A percentile compares a stretch with the other conserved stretches of the same genome.
These are phyloP conservation scores for Malacoctenus gilli DNA, from an alignment of 2,797 vertebrate genomes.

Conservation along the genomic window DNA sequence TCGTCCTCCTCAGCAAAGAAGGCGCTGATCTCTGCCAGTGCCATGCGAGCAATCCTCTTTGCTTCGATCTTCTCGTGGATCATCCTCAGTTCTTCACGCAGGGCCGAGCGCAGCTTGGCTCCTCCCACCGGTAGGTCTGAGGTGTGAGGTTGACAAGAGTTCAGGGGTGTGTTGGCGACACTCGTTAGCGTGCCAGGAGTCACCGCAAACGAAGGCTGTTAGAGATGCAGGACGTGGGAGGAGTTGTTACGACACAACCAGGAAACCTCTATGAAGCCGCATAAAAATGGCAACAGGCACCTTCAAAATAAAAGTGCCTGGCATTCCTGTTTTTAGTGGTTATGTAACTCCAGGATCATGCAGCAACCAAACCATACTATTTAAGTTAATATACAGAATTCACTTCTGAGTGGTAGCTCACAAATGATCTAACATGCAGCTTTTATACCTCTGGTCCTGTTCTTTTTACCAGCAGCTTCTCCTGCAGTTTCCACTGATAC, in stretches of 20 bases:
- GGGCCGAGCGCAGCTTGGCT: constrained; percentile 80
- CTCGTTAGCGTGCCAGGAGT: too few relatives aligned
- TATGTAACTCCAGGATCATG: too few relatives aligned
- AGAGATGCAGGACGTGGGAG: too few relatives aligned
- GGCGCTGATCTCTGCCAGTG: constrained; percentile 75
- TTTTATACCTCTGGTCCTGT: constrained; percentile 54
- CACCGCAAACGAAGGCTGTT: neutral
- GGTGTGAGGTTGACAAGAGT: constrained; percentile 20
- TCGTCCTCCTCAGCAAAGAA: constrained; percentile 80
- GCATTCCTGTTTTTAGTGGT: too few relatives aligned
- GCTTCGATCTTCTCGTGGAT: constrained; percentile 85
- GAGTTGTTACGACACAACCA: too few relatives aligned
- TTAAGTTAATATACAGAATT: too few relatives aligned
- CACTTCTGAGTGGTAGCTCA: too few relatives aligned
- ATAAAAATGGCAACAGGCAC: too few relatives aligned
- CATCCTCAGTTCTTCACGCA: constrained; percentile 86
- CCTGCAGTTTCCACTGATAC: constrained; percentile 37
- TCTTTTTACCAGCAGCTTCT: constrained; percentile 31
- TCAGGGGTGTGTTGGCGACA: neutral
- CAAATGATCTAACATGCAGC: constrained; percentile 23
- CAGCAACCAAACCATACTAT: too few relatives aligned
- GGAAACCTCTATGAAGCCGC: too few relatives aligned
- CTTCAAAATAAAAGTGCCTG: too few relatives aligned
- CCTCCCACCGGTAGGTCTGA: constrained; percentile 63
- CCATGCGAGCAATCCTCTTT: constrained; percentile 84